Percentiles rank a stretch among this genome's conserved stretches.
Evolutionary conservation across 1,140 invertebrate species (phyloP).

Genomic region (Tigriopus japonicus): DNA sequence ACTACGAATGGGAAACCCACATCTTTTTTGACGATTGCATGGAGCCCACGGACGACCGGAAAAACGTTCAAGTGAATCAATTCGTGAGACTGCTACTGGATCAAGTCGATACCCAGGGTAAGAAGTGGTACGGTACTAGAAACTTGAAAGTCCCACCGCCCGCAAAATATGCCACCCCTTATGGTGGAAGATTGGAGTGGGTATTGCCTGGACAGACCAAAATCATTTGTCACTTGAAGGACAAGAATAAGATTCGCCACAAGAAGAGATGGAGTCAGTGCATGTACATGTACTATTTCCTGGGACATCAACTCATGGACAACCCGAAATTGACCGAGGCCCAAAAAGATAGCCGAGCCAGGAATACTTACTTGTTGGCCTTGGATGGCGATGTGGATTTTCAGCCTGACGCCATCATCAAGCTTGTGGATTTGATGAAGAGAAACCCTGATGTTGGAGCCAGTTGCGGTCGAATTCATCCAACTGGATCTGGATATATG

Average conservation of each 20-base stretch:
- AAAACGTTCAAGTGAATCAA: slow-evolving; percentile 61
- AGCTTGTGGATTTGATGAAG: slow-evolving; percentile 35
- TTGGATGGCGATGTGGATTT: slow-evolving; percentile 38
- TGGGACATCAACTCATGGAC: slow-evolving; percentile 35
- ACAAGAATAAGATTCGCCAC: slow-evolving; percentile 22
- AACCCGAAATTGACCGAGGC: slow-evolving; percentile 21
- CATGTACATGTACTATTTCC: slow-evolving; percentile 47
- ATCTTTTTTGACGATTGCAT: slow-evolving; percentile 40
- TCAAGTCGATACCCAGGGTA: slow-evolving; percentile 80
- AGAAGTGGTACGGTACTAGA: slow-evolving; percentile 71
- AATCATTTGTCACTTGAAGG: slow-evolving; percentile 26
- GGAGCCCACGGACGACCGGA: background rate
- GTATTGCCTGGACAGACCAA: slow-evolving; percentile 22
- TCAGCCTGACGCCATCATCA: slow-evolving; percentile 30
- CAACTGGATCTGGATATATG: slow-evolving; percentile 25
- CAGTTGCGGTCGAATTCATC: slow-evolving; percentile 28
- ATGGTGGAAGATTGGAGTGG: slow-evolving; percentile 25
- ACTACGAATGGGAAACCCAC: slow-evolving; percentile 39
- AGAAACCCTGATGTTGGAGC: slow-evolving; percentile 33
- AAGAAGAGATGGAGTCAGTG: slow-evolving; percentile 26
- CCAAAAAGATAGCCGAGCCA: slow-evolving; percentile 27
- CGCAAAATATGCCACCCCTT: slow-evolving; percentile 24
- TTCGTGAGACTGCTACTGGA: slow-evolving; percentile 81
- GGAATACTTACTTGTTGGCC: slow-evolving; percentile 35
- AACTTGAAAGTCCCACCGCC: slow-evolving; percentile 16